phyloP scores from a whole-genome alignment of 1,140 invertebrate genomes.

The Scaptomyza graminum region DNA sequence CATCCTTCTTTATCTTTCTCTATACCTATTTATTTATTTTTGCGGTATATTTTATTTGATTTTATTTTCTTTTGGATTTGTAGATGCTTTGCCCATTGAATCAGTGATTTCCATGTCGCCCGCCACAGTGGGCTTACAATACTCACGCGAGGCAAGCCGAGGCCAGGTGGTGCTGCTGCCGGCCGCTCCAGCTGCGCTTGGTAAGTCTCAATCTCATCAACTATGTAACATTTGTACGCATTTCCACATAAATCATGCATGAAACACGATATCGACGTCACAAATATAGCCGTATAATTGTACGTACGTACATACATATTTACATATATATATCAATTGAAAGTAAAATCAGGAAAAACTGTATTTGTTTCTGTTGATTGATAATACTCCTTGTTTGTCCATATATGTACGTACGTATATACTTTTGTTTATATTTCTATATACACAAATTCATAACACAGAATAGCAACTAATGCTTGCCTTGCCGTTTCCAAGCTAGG shows the following conservation, averaged over 20 bases:
- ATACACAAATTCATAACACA: conserved; percentile 1
- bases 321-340: neutral
- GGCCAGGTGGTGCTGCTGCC: conserved; percentile 92
- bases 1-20: conserved; percentile 4
- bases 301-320: neutral
- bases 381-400: neutral
- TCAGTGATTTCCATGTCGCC: conserved; percentile 88
- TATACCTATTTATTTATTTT: conserved; percentile 67
- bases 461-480: conserved; percentile 31
- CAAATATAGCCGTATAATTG: neutral
- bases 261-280: conserved; percentile 10
- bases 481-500: conserved; percentile 36
- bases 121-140: conserved; percentile 89
- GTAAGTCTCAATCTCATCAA: conserved; percentile 55
- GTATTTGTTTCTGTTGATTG: too few species aligned
- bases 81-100: conserved; percentile 88
- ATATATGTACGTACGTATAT: neutral
- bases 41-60: conserved; percentile 35
- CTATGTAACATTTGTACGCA: conserved; percentile 6
- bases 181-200: conserved; percentile 84
- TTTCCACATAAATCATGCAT: conserved; percentile 36
- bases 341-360: neutral
- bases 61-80: conserved; percentile 59
- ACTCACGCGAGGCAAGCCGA: conserved; percentile 91
- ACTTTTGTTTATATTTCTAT: neutral